Evolutionary conservation across 1,140 invertebrate species (phyloP), one percentile per base, ranked within the genome.

Genomic region (Trypoxylus dichotomus): DNA sequence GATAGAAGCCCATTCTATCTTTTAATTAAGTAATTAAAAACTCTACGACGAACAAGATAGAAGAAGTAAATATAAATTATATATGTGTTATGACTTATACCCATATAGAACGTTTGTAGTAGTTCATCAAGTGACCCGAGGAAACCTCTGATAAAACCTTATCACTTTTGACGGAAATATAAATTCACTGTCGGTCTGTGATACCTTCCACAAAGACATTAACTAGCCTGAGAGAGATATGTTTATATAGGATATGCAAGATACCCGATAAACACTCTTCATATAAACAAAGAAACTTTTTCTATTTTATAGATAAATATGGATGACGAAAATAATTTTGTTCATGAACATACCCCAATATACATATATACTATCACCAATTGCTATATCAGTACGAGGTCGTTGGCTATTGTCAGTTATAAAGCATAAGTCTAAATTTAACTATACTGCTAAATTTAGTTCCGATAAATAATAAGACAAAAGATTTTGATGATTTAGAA

Each of bases 161-260:
- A 63, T 63, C 60, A 24, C 21, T 63, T 63, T 63, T 63, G 60
- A 63, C 60, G 60, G 60, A 63, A 63, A 63, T 63, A 63, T 63
- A 63, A 63, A 63, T 63, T 63, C 19, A 19, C 60, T 63, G 60
- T 63, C 60, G 60, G 60, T 27, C 25, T 63, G 19, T 6, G 60
- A 63, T 63, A 63, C 60, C 60, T 63, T 63, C 60, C 60, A 63
- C 60, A 63, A 63, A 63, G 60, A 63, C 60, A 63, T 63, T 63
- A 63, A 63, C 60, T 63, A 24, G 60, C 60, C 60, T 63, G 25
- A 10, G n/a, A 27, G 60, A 63, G 60, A 63, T 63, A 63, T 63
- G 19, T 21, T 63, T 63, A 13, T 24, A 63, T 63, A 21, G 60
- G 60, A 63, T 27, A 63, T 63, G 25, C 6, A 27, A 63, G 60